Evolutionary conservation across 2,113 vertebrate genomes (phyloP).

Genomic region (Mungos mungo): DNA sequence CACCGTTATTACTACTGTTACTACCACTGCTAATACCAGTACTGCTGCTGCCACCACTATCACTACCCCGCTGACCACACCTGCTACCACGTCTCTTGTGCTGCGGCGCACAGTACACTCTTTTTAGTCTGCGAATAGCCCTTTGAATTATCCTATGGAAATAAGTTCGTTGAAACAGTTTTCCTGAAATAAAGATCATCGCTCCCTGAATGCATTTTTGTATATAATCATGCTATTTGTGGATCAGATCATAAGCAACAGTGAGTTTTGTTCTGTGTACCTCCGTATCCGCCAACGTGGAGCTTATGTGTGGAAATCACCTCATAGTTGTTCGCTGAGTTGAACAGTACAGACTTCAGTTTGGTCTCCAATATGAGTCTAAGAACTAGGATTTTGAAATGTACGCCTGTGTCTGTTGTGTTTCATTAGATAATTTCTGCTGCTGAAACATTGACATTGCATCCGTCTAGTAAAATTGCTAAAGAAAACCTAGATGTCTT

Average conservation of each 20-base stretch:
- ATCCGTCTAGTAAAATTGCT: constrained; percentile 98
- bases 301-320: background rate
- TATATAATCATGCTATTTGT: background rate
- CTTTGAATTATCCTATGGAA: background rate
- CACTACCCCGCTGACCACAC: too few species aligned
- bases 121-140: background rate
- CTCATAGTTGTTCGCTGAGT: background rate
- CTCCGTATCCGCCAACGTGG: background rate
- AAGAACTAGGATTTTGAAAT: background rate
- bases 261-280: background rate
- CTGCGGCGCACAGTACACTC: rapidly evolving
- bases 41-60: rapidly evolving
- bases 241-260: background rate
- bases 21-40: rapidly evolving
- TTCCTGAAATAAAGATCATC: constrained; percentile 16
- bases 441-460: constrained; percentile 95
- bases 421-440: constrained; percentile 95
- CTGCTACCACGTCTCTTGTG: background rate
- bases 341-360: background rate
- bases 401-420: background rate
- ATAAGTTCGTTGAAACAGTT: background rate
- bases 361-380: background rate
- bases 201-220: background rate
- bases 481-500: constrained; percentile 99
- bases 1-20: rapidly evolving